Evolutionary conservation across 2,113 vertebrate species (phyloP).

Genomic region (Solea senegalensis): DNA sequence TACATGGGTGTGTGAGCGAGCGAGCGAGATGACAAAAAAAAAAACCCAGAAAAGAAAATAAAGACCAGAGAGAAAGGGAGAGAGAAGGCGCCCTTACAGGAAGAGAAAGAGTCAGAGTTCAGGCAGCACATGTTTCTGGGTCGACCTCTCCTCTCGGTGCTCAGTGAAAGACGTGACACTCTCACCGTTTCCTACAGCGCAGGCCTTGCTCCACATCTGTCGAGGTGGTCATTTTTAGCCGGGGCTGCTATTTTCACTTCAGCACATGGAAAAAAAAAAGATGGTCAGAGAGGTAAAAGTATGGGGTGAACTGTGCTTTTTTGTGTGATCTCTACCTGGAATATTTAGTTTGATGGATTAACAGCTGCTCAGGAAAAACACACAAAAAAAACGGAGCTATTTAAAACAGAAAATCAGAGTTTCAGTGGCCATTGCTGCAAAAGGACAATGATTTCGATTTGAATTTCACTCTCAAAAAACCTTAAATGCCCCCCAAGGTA

Average conservation of each 20-base stretch:
- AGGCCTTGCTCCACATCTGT: slow-evolving; percentile 59
- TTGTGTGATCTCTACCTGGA: background rate
- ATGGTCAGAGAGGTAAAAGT: slow-evolving; percentile 1
- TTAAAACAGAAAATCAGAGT: no score
- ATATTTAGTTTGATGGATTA: background rate
- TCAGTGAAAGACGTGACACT: slow-evolving; percentile 66
- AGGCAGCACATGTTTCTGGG: slow-evolving; percentile 80
- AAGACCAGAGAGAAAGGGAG: slow-evolving; percentile 38
- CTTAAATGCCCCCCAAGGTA: no score
- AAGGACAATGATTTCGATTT: no score
- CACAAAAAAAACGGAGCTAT: no score
- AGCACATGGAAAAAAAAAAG: slow-evolving; percentile 26
- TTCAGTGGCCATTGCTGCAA: no score
- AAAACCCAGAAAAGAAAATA: background rate
- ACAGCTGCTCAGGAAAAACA: background rate
- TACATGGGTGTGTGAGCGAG: slow-evolving; percentile 16
- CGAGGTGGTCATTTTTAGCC: slow-evolving; percentile 67
- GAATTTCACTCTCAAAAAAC: no score
- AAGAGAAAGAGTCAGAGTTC: slow-evolving; percentile 77
- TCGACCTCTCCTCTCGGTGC: slow-evolving; percentile 54
- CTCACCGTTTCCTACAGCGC: slow-evolving; percentile 61
- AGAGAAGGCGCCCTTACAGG: slow-evolving; percentile 71
- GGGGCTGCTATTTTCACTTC: slow-evolving; percentile 62
- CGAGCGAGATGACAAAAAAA: background rate
- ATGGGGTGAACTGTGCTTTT: background rate